Conservation (phyloP, 2,797 vertebrate species). For the Echiichthys vipera region DNA sequence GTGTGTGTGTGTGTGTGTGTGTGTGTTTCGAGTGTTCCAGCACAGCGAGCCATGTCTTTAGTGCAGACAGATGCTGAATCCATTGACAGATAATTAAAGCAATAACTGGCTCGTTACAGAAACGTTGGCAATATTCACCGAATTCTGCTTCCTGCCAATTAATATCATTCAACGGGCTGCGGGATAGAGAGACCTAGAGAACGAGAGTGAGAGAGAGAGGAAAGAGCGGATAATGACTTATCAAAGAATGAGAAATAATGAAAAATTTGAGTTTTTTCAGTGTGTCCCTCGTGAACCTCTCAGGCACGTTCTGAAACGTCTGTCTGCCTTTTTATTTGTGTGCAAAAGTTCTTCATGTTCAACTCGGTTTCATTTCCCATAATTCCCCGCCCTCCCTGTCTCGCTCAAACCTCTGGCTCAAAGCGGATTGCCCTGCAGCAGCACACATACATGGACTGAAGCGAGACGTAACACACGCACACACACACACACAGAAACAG, state of each 20-base stretch:
- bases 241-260: slow-evolving; percentile 45
- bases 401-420: slow-evolving; percentile 61
- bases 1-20: slow-evolving; percentile 14
- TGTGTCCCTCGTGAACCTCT: slow-evolving; percentile 36
- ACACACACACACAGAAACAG: too few relatives aligned
- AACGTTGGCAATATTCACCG: slow-evolving; percentile 23
- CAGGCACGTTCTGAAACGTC: slow-evolving; percentile 32
- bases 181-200: slow-evolving; percentile 25
- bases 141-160: slow-evolving; percentile 53
- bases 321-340: slow-evolving; percentile 53
- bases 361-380: slow-evolving; percentile 80
- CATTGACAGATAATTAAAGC: slow-evolving; percentile 68
- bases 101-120: slow-evolving; percentile 56
- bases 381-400: slow-evolving; percentile 71
- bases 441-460: slow-evolving; percentile 14
- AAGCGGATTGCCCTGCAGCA: slow-evolving; percentile 45
- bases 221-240: slow-evolving; percentile 34
- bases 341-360: slow-evolving; percentile 50
- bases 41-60: slow-evolving; percentile 43
- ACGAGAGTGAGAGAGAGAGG: not conserved
- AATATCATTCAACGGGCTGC: slow-evolving; percentile 45
- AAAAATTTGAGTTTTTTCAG: slow-evolving; percentile 12
- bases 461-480: slow-evolving; percentile 21
- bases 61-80: slow-evolving; percentile 66
- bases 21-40: slow-evolving; percentile 33